phyloP scores from a whole-genome alignment of 2,113 vertebrate species.

The Dasyornis broadbenti region DNA sequence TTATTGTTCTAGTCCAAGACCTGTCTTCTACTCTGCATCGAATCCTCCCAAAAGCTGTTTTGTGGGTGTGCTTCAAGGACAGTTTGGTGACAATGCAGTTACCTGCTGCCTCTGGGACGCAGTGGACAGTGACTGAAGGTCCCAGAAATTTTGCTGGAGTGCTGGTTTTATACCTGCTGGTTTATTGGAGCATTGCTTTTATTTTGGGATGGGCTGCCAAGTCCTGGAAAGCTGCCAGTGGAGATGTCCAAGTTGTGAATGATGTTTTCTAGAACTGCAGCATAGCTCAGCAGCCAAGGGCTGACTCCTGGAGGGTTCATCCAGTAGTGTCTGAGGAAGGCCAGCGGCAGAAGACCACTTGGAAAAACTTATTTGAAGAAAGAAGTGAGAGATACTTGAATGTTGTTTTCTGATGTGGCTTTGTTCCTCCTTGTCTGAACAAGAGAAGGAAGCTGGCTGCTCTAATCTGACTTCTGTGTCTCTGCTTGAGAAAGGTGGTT shows the following conservation, averaged over 20 bases:
- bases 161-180: neutral
- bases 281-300: neutral
- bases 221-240: neutral
- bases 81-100: neutral
- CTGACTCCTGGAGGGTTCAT: neutral
- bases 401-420: neutral
- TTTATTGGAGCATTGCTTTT: neutral
- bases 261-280: neutral
- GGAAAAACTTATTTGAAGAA: neutral
- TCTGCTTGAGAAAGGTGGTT: neutral
- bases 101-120: neutral
- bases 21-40: neutral
- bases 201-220: neutral
- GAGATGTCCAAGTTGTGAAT: neutral
- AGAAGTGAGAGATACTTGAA: neutral
- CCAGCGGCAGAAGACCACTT: neutral
- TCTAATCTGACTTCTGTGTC: neutral
- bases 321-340: neutral
- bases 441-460: neutral
- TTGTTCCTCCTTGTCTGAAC: neutral
- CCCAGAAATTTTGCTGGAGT: neutral
- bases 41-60: neutral
- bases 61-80: neutral
- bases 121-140: neutral
- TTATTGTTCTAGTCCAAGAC: neutral